Conservation (phyloP, 2,113 vertebrate species). For the Osmerus eperlanus region DNA sequence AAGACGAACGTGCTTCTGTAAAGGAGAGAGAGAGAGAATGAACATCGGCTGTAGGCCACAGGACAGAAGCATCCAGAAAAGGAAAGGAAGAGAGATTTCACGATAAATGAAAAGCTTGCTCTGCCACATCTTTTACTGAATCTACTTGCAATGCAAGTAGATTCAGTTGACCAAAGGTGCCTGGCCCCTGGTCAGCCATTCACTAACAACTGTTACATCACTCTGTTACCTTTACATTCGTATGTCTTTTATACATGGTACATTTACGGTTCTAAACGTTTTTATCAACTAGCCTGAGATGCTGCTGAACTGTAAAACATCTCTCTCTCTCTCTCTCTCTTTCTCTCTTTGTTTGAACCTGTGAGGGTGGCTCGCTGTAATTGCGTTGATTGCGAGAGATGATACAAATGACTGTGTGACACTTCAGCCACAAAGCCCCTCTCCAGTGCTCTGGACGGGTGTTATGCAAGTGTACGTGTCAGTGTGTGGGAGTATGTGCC, state of each 20-base stretch:
- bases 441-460: slow-evolving; percentile 20
- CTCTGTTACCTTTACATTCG: no score
- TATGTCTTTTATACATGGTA: no score
- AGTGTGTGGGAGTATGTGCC: neutral
- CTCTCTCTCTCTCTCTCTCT: slow-evolving; percentile 12
- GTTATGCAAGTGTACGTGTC: neutral
- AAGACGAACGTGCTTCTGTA: no score
- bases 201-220: neutral
- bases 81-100: no score
- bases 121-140: no score
- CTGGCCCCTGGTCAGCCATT: neutral
- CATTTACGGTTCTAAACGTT: no score
- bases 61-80: no score
- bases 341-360: slow-evolving; percentile 3
- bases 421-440: slow-evolving; percentile 33
- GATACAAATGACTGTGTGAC: slow-evolving; percentile 14
- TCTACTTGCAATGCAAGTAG: neutral
- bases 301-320: neutral
- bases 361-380: slow-evolving; percentile 11
- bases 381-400: slow-evolving; percentile 29
- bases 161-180: neutral
- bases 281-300: no score
- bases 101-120: no score
- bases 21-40: slow-evolving; percentile 19
- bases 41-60: slow-evolving; percentile 1